Percentiles rank a stretch among this genome's conserved stretches.
These are phyloP conservation scores for Porites rus DNA, from an alignment of 92 coral and sea anemone genomes.

Conservation along the genomic window DNA sequence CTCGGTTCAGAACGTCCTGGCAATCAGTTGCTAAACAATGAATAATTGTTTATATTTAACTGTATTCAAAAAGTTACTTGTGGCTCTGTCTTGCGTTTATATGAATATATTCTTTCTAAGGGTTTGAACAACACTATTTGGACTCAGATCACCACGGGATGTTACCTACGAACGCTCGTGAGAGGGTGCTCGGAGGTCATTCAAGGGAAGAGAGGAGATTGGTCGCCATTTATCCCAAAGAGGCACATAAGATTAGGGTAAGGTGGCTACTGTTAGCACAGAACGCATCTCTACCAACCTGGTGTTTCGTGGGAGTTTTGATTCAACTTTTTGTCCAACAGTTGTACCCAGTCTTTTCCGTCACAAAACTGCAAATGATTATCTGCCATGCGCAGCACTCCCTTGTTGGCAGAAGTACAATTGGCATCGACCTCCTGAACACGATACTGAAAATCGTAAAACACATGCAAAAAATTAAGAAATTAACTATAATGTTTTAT, in stretches of 20 bases:
- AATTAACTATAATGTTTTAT: no score
- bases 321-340: not conserved
- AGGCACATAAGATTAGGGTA: no score
- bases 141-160: no score
- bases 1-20: conserved; percentile 1
- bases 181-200: no score
- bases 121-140: no score
- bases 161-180: no score
- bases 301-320: not conserved
- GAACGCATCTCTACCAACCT: not conserved
- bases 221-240: no score
- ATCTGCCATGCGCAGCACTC: conserved; percentile 5
- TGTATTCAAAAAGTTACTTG: not conserved
- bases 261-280: not conserved
- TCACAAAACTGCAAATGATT: not conserved
- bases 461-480: not conserved
- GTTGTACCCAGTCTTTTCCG: conserved; percentile 6
- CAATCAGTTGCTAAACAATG: conserved; percentile 8
- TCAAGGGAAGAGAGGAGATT: no score
- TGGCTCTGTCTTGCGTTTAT: no score
- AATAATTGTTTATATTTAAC: not conserved
- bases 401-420: not conserved
- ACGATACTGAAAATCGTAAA: not conserved
- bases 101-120: no score
- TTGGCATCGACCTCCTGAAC: not conserved